Evolutionary conservation across 2,888 invertebrate genomes (phyloP).

Genomic region (Galerucella calmariensis): DNA sequence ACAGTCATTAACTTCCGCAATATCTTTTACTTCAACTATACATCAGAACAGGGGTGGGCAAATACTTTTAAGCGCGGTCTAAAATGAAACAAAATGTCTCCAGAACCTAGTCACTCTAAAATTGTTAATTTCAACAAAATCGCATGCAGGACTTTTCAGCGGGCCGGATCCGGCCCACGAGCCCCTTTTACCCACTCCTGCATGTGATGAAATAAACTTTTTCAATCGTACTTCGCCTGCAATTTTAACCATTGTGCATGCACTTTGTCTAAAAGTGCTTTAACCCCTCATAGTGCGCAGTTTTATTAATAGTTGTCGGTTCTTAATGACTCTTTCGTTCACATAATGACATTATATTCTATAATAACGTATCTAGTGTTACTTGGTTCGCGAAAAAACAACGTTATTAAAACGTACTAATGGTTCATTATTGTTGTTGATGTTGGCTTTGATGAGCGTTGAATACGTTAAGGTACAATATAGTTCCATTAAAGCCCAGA

Average conservation of each 20-base stretch:
- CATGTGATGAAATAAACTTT: not conserved
- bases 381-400: not conserved
- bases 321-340: not conserved
- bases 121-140: too few relatives aligned
- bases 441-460: not conserved
- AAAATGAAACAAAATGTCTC: too few relatives aligned
- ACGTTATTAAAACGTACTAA: not conserved
- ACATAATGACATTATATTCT: not conserved
- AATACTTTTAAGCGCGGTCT: too few relatives aligned
- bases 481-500: not conserved
- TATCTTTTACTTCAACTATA: too few relatives aligned
- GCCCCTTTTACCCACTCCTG: too few relatives aligned
- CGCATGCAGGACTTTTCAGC: too few relatives aligned
- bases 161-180: too few relatives aligned
- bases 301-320: slow-evolving; percentile 1
- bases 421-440: slow-evolving; percentile 2
- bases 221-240: not conserved
- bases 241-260: not conserved
- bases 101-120: too few relatives aligned
- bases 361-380: not conserved
- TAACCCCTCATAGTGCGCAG: not conserved
- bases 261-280: not conserved
- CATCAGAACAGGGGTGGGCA: too few relatives aligned
- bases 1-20: too few relatives aligned
- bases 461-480: not conserved